Evolutionary conservation across 2,888 invertebrate genomes (phyloP).

Genomic region (Megastigmus dorsalis): DNA sequence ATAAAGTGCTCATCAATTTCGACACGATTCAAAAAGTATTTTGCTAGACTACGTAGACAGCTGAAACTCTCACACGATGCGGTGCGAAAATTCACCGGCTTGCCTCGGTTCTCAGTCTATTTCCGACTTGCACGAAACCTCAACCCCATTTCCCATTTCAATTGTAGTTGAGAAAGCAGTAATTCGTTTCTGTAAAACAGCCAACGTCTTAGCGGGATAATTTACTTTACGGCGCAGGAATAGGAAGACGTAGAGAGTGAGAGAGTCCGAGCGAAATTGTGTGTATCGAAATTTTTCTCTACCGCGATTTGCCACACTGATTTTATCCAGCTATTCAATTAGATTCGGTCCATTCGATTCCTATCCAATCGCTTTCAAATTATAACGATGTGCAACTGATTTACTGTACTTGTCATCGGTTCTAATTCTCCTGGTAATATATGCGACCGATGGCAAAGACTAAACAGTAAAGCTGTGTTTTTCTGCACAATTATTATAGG

Average conservation of each 20-base stretch:
- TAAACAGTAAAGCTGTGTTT: no score
- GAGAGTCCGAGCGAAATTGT: neutral
- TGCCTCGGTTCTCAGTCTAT: neutral
- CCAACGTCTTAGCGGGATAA: conserved; percentile 25
- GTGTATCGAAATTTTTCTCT: conserved; percentile 8
- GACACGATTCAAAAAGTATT: no score
- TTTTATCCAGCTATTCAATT: no score
- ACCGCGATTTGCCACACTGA: neutral
- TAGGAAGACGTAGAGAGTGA: neutral
- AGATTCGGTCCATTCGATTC: no score
- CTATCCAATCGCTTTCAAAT: neutral
- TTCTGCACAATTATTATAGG: no score
- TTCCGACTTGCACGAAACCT: conserved; percentile 21
- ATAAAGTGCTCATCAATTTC: no score
- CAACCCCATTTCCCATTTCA: conserved; percentile 36
- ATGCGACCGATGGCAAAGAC: no score
- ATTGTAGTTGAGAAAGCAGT: conserved; percentile 38
- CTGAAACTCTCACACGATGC: no score
- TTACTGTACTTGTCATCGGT: neutral
- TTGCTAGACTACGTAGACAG: no score
- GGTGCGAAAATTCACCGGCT: no score
- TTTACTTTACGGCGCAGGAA: conserved; percentile 16
- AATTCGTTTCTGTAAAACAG: conserved; percentile 22
- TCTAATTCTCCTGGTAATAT: no score
- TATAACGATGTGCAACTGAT: neutral